A percentile compares a stretch with the other conserved stretches of the same genome.
Evolutionary conservation across 2,113 vertebrate genomes (phyloP).

Genomic region (Brachyistius frenatus): DNA sequence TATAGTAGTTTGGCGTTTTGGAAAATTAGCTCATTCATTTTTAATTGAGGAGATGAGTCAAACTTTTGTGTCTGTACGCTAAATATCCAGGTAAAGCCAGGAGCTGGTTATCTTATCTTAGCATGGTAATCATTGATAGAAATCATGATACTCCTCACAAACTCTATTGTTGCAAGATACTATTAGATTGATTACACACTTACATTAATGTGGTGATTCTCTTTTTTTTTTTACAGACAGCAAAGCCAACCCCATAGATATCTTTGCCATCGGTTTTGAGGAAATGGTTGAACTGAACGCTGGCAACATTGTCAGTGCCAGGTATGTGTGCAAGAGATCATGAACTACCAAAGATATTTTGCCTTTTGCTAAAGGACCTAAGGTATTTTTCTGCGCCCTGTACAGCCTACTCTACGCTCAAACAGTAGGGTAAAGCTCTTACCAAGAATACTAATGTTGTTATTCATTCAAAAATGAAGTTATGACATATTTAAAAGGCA

Average conservation of each 20-base stretch:
- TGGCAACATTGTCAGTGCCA: slow-evolving; percentile 98
- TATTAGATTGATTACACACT: not conserved
- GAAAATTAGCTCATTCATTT: not conserved
- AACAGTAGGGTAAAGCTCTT: no score
- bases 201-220: not conserved
- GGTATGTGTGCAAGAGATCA: slow-evolving; percentile 80
- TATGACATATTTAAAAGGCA: no score
- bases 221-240: slow-evolving; percentile 82
- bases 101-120: not conserved
- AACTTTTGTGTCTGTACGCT: not conserved
- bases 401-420: not conserved
- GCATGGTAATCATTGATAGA: no score
- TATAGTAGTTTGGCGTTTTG: not conserved
- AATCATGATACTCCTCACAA: no score
- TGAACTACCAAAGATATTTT: not conserved
- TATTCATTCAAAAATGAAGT: no score
- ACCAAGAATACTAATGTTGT: no score
- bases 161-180: no score
- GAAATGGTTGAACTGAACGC: slow-evolving; percentile 99
- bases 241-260: slow-evolving; percentile 92
- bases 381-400: not conserved
- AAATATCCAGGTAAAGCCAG: not conserved
- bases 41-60: not conserved
- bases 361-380: not conserved
- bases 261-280: slow-evolving; percentile 99